A percentile compares a stretch with the other conserved stretches of the same genome.
phyloP scores from a whole-genome alignment of 2,888 invertebrate species.

The Microchrysa polita region DNA sequence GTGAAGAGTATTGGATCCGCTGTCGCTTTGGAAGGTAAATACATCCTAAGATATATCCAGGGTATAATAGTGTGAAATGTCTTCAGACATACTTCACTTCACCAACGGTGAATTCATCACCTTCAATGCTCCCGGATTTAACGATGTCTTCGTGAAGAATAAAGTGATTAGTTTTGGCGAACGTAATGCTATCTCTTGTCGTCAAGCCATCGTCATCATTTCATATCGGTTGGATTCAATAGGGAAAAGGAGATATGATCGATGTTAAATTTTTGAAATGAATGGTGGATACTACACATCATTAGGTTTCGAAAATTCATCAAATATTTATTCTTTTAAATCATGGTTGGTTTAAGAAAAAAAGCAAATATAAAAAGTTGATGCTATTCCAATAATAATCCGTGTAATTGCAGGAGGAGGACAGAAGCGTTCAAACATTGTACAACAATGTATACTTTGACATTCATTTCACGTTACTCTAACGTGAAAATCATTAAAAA shows the following conservation, averaged over 20 bases:
- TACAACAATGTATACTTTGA: constrained; percentile 4
- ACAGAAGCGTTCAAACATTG: background rate
- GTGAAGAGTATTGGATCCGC: constrained; percentile 15
- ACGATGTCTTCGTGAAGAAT: constrained; percentile 32
- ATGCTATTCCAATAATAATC: too few relatives aligned
- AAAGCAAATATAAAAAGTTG: too few relatives aligned
- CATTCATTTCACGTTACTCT: constrained; percentile 42
- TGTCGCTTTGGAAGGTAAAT: constrained; percentile 23
- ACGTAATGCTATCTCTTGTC: constrained; percentile 42
- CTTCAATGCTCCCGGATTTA: constrained; percentile 20
- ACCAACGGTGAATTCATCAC: constrained; percentile 25
- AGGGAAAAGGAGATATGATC: constrained; percentile 12
- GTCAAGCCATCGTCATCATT: constrained; percentile 17
- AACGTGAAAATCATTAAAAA: constrained; percentile 30
- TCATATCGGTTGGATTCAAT: constrained; percentile 22
- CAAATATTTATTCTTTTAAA: too few relatives aligned
- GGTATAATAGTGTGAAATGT: background rate
- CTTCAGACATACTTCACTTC: background rate
- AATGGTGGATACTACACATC: constrained; percentile 16
- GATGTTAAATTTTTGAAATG: constrained; percentile 26
- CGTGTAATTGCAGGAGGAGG: too few relatives aligned
- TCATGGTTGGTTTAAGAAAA: too few relatives aligned
- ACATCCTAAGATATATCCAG: constrained; percentile 10
- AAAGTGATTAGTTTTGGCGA: constrained; percentile 44
- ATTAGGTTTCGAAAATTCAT: background rate